Evolutionary conservation across 2,113 vertebrate genomes (phyloP), one percentile per base, ranked within the genome.

Genomic region (Toxotes jaculatrix): DNA sequence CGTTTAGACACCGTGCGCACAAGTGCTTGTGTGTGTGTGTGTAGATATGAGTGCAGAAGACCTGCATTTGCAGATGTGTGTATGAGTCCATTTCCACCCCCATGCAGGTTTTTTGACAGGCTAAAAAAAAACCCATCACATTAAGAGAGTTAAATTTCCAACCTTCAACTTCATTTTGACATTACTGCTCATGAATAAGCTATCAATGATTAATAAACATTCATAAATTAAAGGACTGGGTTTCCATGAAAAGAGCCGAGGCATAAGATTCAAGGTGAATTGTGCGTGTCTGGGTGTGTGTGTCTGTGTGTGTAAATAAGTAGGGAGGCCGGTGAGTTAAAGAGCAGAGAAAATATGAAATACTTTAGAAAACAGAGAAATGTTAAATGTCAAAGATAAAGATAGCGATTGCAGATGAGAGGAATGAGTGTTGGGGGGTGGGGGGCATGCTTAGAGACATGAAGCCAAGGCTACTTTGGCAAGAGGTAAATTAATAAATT

Each of bases 1-100:
- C 77, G 34, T 86, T 88, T 78, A 88, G 79, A 86, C 77, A 43
- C 78, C 49, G 72, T 49, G 23, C 87, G 84, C 83, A 76, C 74
- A 71, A 87, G 72, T 79, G 68, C 55, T 47, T 73, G 47, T 61
- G 67, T 27, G 7, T 74, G n/a, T 21, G 4, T 72, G 71, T 66
- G 64, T 57, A 12, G 3, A 56, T 45, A 10, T 66, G 64, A 56
- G 70, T 51, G 60, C 67, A 69, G 62, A 59, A 72, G 42, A 45
- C 45, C 23, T 80, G 76, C 53, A 7, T 61, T 63, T 80, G 23
- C 32, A 60, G 32, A 55, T 23, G 53, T 32, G 63, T 83, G 63
- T 45, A 67, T 72, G 40, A 65, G 47, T 55, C 43, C 59, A 76
- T 66, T 83, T 74, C 32, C 34, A 14, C 38, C 27, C 66, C 5